phyloP scores from a whole-genome alignment of 2,888 invertebrate species.

The Globia sparganii region DNA sequence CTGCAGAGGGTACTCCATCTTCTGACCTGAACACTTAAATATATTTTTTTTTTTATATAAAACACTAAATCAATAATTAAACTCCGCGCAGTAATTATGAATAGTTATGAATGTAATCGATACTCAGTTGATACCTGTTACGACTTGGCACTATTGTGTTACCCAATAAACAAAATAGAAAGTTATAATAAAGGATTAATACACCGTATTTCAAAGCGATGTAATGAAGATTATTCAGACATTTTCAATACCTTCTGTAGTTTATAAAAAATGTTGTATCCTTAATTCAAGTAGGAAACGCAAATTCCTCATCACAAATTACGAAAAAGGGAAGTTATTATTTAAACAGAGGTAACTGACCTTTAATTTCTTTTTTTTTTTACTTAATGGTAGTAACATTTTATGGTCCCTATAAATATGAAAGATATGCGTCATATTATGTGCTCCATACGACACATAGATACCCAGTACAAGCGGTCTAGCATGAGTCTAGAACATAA shows the following conservation, averaged over 20 bases:
- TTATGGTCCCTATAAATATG: conserved; percentile 27
- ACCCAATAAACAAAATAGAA: not conserved
- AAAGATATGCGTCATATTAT: not conserved
- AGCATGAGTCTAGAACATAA: conserved; percentile 77
- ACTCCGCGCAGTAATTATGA: conserved; percentile 9
- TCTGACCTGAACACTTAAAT: too few species aligned
- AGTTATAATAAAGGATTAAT: conserved; percentile 9
- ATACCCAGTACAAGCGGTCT: conserved; percentile 59
- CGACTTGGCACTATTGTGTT: conserved; percentile 51
- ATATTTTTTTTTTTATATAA: too few species aligned
- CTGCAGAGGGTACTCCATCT: not conserved
- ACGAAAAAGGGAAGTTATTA: not conserved
- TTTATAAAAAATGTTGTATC: not conserved
- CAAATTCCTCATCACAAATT: not conserved
- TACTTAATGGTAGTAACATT: not conserved
- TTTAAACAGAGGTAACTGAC: not conserved
- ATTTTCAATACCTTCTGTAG: not conserved
- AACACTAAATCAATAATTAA: conserved; percentile 7
- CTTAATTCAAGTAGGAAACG: not conserved
- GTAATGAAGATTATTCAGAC: conserved; percentile 1
- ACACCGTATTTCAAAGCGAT: not conserved
- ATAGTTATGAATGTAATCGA: conserved; percentile 32
- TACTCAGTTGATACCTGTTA: conserved; percentile 41
- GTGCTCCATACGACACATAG: conserved; percentile 42
- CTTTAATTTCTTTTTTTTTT: not conserved